A percentile compares a stretch with the other conserved stretches of the same genome.
Conservation (phyloP, 1,140 invertebrate species). For the Harlomillsia oculata region DNA sequence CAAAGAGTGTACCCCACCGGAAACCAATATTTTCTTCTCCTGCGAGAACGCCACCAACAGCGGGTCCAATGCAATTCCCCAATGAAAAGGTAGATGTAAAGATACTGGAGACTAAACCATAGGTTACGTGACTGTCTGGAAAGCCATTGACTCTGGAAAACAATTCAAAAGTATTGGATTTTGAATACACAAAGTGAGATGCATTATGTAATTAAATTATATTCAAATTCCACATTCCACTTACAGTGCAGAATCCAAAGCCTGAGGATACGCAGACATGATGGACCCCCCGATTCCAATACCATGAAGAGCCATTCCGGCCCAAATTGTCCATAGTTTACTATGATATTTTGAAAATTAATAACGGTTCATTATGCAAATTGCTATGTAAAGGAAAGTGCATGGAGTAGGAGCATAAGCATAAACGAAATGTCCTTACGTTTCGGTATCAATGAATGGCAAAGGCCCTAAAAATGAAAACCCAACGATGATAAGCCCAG, state of each 20-base stretch:
- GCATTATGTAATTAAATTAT: too few species aligned
- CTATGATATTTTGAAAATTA: conserved; percentile 41
- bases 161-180: conserved; percentile 26
- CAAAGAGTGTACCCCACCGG: conserved; percentile 56
- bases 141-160: conserved; percentile 54
- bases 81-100: conserved; percentile 77
- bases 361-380: too few species aligned
- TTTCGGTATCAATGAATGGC: conserved; percentile 54
- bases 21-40: conserved; percentile 65
- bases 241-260: conserved; percentile 61
- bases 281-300: conserved; percentile 69
- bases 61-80: conserved; percentile 71
- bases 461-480: conserved; percentile 65
- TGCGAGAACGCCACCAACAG: conserved; percentile 61
- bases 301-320: conserved; percentile 62
- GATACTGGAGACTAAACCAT: conserved; percentile 68
- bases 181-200: too few species aligned
- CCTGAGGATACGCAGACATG: conserved; percentile 68
- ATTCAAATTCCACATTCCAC: conserved; percentile 24
- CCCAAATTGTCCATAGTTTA: conserved; percentile 53
- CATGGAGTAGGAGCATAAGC: not conserved
- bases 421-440: conserved; percentile 42
- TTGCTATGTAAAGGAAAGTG: too few species aligned
- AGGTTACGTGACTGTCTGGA: conserved; percentile 68
- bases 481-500: conserved; percentile 52